Conservation (phyloP, 2,113 vertebrate species). For the Solenodon paradoxus region DNA sequence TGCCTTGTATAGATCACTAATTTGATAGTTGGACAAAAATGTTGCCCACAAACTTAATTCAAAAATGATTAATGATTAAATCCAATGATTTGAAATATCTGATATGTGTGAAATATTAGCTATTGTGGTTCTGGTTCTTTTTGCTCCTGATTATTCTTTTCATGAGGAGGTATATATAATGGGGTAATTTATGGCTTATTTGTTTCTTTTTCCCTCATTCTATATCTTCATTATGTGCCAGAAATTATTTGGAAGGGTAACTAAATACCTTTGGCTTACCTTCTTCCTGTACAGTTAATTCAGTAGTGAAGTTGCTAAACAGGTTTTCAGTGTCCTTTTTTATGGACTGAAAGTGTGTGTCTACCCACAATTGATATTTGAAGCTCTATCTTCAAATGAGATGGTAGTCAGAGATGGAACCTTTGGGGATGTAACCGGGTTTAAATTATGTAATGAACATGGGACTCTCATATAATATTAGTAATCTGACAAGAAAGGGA, state of each 20-base stretch:
- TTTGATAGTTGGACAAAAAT: too few species aligned
- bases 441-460: neutral
- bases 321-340: neutral
- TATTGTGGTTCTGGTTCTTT: neutral
- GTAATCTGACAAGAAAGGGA: neutral
- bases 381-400: fast-evolving
- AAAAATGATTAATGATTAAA: neutral
- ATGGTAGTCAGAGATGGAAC: neutral
- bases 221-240: neutral
- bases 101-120: neutral
- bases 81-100: neutral
- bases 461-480: neutral
- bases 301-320: neutral
- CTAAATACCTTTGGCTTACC: neutral
- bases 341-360: neutral
- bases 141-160: neutral
- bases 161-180: neutral
- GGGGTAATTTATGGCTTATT: too few species aligned
- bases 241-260: neutral
- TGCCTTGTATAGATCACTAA: too few species aligned
- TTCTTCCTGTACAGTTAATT: neutral
- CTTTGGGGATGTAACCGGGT: neutral
- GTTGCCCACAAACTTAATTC: neutral
- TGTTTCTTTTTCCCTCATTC: neutral
- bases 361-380: neutral